Evolutionary conservation across 2,797 vertebrate species (phyloP).

Genomic region (Tympanoctomys barrerae): DNA sequence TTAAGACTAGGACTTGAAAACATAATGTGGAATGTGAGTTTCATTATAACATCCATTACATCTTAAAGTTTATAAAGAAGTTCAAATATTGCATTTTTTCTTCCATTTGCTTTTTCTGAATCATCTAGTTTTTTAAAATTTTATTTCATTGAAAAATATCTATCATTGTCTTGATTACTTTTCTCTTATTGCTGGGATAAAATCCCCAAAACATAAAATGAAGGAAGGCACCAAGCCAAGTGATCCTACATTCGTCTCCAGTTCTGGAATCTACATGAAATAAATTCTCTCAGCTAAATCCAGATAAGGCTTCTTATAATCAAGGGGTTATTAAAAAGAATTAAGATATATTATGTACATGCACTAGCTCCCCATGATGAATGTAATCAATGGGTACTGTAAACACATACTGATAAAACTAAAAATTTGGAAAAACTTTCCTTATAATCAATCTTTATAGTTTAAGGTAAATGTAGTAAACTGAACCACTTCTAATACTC

Average conservation of each 20-base stretch:
- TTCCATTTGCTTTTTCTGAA: not conserved
- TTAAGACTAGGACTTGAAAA: not conserved
- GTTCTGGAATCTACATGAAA: not conserved
- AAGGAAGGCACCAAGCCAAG: not conserved
- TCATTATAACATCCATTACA: not conserved
- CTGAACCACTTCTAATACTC: not conserved
- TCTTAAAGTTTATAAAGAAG: not conserved
- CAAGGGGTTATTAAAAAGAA: not conserved
- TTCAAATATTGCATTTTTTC: not conserved
- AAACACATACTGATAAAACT: not conserved
- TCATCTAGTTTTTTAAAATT: constrained; percentile 27
- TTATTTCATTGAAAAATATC: not conserved
- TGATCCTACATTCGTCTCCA: not conserved
- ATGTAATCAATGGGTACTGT: not conserved
- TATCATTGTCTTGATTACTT: no score
- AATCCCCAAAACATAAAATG: no score
- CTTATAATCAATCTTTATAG: not conserved
- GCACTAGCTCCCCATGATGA: not conserved
- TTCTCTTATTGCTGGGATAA: no score
- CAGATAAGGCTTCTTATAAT: not conserved
- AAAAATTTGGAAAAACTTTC: not conserved
- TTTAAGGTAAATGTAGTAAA: not conserved
- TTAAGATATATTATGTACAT: not conserved
- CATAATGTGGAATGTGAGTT: constrained; percentile 14
- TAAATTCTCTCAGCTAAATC: not conserved